Base-by-base conservation (phyloP, 2,113 vertebrate species). In the Haemorhous mexicanus region DNA sequence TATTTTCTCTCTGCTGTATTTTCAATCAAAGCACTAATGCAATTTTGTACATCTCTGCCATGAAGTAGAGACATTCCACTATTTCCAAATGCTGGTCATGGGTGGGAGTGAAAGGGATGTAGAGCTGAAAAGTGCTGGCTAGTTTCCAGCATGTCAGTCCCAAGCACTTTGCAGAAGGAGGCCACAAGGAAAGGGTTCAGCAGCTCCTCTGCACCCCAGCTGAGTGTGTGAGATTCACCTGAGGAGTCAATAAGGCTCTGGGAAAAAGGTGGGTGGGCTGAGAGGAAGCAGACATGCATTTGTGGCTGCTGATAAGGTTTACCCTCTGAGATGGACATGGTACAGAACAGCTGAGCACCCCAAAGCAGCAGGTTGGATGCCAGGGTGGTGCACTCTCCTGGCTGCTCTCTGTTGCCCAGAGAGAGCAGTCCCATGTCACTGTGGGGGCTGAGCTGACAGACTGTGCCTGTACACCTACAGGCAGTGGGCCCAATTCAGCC, bases 231-330 rank as follows among this genome's bases (percentile, higher is more conserved):
- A 58, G 47, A 39, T 7, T 78, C 37, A 28, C 27, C 30, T 23
- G 52, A 55, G 61, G 33, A 10, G 5, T 7, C 0, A 0, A 0
- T 28, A 39, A n/a, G 30, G 67, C 49, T 68, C 58, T 69, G 33
- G 22, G 23, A 20, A 23, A 50, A 43, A 39, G 23, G 8, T 52
- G 49, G 26, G 4, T 11, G 41, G 24, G 53, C 61, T 46, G 27
- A 62, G 41, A 11, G 43, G 50, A 93, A 50, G 41, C 67, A 93
- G 24, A 16, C 10, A 2, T 22, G 17, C 9, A 9, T 63, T 63
- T 63, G 59, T 61, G 27, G 7, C 12, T 83, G 52, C n/a, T 83
- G 62, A 10, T 79, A 46, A 76, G 39, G 26, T 10, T 5, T 2
- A 20, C 21, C 5, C 6, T 73, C 49, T 41, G 63, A 52, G 53